These are phyloP conservation scores for Lucinisca nassula DNA, from an alignment of 2,888 invertebrate genomes.

Conservation along the genomic window DNA sequence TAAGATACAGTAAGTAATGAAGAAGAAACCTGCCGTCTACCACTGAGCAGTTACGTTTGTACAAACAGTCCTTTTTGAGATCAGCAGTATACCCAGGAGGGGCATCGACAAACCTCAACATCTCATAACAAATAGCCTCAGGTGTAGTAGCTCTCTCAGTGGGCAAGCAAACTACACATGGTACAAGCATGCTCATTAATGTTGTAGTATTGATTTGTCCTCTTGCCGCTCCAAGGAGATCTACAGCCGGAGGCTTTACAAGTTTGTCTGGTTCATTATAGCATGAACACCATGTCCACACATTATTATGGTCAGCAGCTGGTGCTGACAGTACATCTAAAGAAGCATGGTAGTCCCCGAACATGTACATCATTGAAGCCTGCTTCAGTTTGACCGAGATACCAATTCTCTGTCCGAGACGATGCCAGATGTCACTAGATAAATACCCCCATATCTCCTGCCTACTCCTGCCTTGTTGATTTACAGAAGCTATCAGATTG, in stretches of 20 bases:
- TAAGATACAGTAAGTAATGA: neutral
- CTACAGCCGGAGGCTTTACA: neutral
- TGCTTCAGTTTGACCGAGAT: neutral
- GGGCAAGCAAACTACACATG: neutral
- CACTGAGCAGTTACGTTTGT: neutral
- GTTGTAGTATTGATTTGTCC: neutral
- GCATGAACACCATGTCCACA: neutral
- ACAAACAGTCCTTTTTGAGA: neutral
- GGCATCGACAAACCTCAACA: neutral
- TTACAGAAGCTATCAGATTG: neutral
- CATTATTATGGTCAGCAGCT: no score
- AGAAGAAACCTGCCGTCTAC: neutral
- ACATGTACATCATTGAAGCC: neutral
- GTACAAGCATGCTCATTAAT: neutral
- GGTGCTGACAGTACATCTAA: neutral
- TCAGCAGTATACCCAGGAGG: neutral
- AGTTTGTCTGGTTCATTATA: neutral
- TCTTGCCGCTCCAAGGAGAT: neutral
- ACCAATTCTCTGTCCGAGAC: neutral
- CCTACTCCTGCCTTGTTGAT: neutral
- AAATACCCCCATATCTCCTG: neutral
- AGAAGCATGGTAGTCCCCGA: neutral
- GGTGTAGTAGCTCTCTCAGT: neutral
- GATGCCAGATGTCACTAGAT: neutral
- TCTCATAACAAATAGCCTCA: neutral